phyloP scores from a whole-genome alignment of 2,113 vertebrate genomes.

The Macquaria australasica region DNA sequence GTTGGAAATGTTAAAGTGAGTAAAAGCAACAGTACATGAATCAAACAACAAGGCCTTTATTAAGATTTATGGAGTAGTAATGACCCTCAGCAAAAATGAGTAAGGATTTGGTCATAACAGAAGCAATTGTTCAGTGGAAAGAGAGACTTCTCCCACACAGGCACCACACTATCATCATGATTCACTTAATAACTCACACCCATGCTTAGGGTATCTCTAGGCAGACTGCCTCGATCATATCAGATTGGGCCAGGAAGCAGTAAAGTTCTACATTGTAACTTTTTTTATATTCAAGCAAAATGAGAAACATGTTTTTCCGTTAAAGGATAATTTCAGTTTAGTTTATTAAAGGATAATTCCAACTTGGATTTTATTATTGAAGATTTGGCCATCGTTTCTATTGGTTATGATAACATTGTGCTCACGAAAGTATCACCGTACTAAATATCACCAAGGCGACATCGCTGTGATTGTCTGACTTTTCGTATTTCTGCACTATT shows the following conservation, averaged over 20 bases:
- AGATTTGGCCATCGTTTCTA: neutral
- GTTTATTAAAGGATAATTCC: neutral
- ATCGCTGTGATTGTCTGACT: neutral
- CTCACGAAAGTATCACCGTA: neutral
- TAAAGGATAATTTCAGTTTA: neutral
- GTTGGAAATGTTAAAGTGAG: neutral
- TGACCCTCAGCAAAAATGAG: constrained; percentile 19
- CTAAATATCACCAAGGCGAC: neutral
- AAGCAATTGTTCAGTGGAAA: constrained; percentile 6
- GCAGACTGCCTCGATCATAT: neutral
- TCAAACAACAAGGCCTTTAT: constrained; percentile 33
- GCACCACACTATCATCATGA: neutral
- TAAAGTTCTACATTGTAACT: neutral
- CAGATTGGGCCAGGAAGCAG: neutral
- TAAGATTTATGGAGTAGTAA: constrained; percentile 46
- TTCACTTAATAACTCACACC: neutral
- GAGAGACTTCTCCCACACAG: constrained; percentile 15
- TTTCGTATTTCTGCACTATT: too few relatives aligned
- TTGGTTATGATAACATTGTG: neutral
- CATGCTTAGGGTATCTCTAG: neutral
- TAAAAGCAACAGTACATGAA: neutral
- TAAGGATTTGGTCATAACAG: neutral
- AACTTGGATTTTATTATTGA: neutral
- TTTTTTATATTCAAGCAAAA: neutral
- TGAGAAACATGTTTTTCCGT: neutral